Conservation (phyloP, 1,140 invertebrate genomes). For the Elymnias hypermnestra region DNA sequence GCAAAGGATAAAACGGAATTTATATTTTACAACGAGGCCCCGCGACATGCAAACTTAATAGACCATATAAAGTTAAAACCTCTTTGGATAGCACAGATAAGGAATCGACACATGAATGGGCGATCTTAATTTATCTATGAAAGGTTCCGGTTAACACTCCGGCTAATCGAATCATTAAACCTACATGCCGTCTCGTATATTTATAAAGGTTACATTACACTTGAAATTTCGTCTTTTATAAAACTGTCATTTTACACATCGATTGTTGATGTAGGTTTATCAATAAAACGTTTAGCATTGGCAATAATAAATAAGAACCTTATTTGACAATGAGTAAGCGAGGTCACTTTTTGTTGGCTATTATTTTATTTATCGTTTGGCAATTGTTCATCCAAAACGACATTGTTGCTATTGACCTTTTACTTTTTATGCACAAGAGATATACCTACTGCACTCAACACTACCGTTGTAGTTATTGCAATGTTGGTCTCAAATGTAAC, state of each 20-base stretch:
- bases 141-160: conserved; percentile 60
- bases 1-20: conserved; percentile 27
- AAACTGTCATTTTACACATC: too few species aligned
- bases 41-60: conserved; percentile 56
- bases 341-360: conserved; percentile 53
- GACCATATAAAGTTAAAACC: conserved; percentile 53
- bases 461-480: conserved; percentile 1
- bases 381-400: conserved; percentile 59
- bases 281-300: conserved; percentile 29
- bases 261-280: background rate
- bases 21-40: conserved; percentile 36
- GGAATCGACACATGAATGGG: conserved; percentile 62
- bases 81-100: conserved; percentile 57
- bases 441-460: conserved; percentile 1
- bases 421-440: conserved; percentile 32
- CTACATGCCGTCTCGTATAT: conserved; percentile 54
- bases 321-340: conserved; percentile 54
- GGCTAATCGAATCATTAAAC: conserved; percentile 60
- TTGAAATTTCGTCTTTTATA: too few species aligned
- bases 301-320: conserved; percentile 35
- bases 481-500: background rate
- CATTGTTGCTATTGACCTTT: conserved; percentile 59
- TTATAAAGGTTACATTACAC: too few species aligned
- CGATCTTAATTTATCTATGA: conserved; percentile 69
- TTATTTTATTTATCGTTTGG: conserved; percentile 51